These are phyloP conservation scores for Phylloscopus trochiloides DNA, from an alignment of 2,113 vertebrate species.

Conservation along the genomic window DNA sequence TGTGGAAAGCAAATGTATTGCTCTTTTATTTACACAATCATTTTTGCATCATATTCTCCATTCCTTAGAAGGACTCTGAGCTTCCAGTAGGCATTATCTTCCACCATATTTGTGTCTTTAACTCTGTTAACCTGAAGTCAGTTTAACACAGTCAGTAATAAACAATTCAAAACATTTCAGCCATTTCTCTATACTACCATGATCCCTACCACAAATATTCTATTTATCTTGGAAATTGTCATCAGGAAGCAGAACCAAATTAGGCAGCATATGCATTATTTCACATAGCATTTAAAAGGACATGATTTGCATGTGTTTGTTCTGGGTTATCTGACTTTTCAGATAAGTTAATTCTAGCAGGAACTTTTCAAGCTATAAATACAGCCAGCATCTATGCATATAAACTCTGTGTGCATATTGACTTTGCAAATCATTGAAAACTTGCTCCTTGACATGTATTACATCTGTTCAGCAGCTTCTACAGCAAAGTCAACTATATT, in stretches of 20 bases:
- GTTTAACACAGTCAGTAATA: not conserved
- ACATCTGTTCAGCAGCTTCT: not conserved
- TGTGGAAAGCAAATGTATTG: not conserved
- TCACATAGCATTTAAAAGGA: not conserved
- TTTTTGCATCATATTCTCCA: not conserved
- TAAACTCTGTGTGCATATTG: not conserved
- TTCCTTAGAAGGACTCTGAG: not conserved
- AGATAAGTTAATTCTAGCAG: not conserved
- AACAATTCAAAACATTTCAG: not conserved
- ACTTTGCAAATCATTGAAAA: not conserved
- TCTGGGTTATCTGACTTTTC: not conserved
- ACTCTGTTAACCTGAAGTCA: not conserved
- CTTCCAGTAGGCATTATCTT: not conserved
- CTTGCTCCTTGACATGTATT: not conserved
- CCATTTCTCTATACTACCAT: not conserved
- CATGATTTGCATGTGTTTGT: not conserved
- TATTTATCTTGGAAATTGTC: not conserved
- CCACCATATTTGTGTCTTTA: not conserved
- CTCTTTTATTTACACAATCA: not conserved
- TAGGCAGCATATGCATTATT: not conserved
- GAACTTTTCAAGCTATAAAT: not conserved
- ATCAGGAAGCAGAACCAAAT: not conserved
- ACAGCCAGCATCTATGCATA: not conserved
- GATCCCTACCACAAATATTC: not conserved
- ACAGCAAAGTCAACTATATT: not conserved